phyloP scores from a whole-genome alignment of 2,888 invertebrate genomes.

The Drosophila infuscata region DNA sequence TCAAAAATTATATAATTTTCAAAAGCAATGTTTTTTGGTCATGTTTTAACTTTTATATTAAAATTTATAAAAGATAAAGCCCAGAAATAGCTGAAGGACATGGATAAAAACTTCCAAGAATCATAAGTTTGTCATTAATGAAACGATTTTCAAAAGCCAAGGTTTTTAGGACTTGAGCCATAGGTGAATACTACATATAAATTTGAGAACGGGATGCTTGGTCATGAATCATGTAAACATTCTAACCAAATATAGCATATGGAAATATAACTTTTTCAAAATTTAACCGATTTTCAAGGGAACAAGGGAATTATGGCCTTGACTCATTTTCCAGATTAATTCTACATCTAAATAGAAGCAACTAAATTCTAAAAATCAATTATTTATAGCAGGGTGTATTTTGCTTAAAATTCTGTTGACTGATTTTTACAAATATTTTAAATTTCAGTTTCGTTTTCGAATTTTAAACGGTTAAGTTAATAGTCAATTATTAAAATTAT shows the following conservation, averaged over 20 bases:
- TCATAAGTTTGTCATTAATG: background rate
- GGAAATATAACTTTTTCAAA: background rate
- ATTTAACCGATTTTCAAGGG: background rate
- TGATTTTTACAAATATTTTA: too few relatives aligned
- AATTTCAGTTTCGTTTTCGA: background rate
- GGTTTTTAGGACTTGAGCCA: background rate
- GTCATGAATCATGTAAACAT: background rate
- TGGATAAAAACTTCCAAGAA: background rate
- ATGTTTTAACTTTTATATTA: fast-evolving
- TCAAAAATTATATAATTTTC: too few relatives aligned
- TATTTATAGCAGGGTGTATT: background rate
- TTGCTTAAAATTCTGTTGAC: background rate
- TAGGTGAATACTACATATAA: background rate
- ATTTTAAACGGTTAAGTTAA: background rate
- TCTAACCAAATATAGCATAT: background rate
- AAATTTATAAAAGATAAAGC: background rate
- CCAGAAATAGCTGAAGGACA: background rate
- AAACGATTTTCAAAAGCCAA: background rate
- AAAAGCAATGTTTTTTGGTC: too few relatives aligned
- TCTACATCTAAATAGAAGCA: background rate
- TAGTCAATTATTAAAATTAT: background rate
- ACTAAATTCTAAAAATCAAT: background rate
- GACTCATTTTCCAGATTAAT: background rate
- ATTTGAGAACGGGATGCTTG: background rate
- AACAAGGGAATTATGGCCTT: too few relatives aligned